Base-by-base conservation (phyloP, 2,797 vertebrate species). In the Enteromius paludinosus region DNA sequence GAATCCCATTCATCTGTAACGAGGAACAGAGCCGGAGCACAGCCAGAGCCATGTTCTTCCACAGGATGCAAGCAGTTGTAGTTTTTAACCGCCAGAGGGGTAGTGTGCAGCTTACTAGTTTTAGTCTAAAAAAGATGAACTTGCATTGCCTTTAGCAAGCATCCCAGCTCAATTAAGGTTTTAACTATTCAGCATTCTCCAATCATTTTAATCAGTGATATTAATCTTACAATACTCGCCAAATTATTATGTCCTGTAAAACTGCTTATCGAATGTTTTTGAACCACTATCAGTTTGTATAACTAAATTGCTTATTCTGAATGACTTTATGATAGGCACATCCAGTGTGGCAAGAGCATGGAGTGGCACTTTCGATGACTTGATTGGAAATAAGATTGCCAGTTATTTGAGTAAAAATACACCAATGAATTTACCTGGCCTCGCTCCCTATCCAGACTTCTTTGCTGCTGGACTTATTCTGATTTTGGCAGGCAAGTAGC, bases 261-360 rank as follows among this genome's bases (percentile, higher is more conserved):
- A 1, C 5, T 78, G 18, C 54, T 72, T 80, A 49, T 35, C 12
- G 3, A 17, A 56, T 41, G 12, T 45, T 20, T 69, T 43, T 43
- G 6, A 65, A 8, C 1, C 18, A 35, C 4, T 74, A 61, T 74
- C 61, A 47, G 59, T 38, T 30, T 78, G 30, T 71, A 10, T 52
- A 8, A 28, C 52, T 9, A 8, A 65, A 65, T 14, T 52, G 59
- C 18, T 62, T 52, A 6, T 17, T 61, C 5, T 25, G 33, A 69
- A 82, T 52, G 28, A 52, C 38, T 78, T 79, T 81, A 78, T 69
- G 47, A 79, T 88, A 97, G 97, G 96, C 15, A 95, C 97, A 0
- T 95, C 96, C 18, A 97, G 96, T 0, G 94, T 98, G 2, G 96
- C 96, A 80, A 91, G 93, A 81, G 96, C 96, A 0, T 98, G 96